Evolutionary conservation across 2,797 vertebrate species (phyloP).

Genomic region (Sebastes melanostomus): DNA sequence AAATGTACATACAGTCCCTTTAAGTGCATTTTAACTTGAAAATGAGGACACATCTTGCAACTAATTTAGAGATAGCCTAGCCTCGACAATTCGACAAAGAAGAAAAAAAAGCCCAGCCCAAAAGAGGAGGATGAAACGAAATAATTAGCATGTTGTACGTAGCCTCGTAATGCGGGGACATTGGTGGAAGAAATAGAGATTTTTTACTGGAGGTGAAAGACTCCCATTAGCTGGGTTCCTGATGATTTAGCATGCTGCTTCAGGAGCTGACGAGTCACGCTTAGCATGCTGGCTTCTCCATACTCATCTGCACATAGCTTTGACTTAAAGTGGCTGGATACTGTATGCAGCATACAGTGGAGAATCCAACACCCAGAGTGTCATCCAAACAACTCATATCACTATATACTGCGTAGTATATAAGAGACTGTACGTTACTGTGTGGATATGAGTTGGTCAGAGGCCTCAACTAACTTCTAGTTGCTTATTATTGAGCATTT

Average conservation of each 20-base stretch:
- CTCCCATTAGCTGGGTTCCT: conserved; percentile 50
- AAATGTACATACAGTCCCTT: not conserved
- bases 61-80: not conserved
- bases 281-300: conserved; percentile 81
- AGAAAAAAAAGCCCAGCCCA: not conserved
- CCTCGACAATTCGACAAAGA: not conserved
- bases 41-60: not conserved
- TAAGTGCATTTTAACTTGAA: conserved; percentile 11
- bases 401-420: conserved; percentile 69
- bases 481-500: conserved; percentile 68
- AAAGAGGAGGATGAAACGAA: not conserved
- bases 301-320: conserved; percentile 77
- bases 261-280: conserved; percentile 71
- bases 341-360: conserved; percentile 80
- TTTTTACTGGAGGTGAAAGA: conserved; percentile 37
- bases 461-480: conserved; percentile 47
- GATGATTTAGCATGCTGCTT: conserved; percentile 72
- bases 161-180: conserved; percentile 8
- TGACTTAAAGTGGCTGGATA: conserved; percentile 70
- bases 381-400: conserved; percentile 75
- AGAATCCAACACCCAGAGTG: conserved; percentile 66
- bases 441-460: conserved; percentile 70
- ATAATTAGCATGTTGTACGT: not conserved
- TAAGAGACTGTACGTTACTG: conserved; percentile 31
- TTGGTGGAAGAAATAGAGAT: conserved; percentile 39